A percentile compares a stretch with the other conserved stretches of the same genome.
These are phyloP conservation scores for Brachionus paranguensis DNA, from an alignment of 1,140 invertebrate genomes.

Conservation along the genomic window DNA sequence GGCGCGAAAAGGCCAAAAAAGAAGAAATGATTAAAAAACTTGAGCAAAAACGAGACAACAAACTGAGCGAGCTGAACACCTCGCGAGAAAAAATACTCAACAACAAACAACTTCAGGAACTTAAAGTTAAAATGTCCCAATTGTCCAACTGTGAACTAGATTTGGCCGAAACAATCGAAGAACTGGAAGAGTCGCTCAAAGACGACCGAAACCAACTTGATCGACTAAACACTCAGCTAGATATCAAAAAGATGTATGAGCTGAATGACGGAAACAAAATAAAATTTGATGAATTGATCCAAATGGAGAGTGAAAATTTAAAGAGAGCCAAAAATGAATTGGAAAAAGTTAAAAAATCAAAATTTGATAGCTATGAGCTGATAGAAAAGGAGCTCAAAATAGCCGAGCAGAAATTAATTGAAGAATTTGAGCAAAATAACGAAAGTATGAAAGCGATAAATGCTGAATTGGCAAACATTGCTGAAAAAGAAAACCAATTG, in stretches of 20 bases:
- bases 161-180: not conserved
- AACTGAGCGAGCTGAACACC: not conserved
- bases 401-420: not conserved
- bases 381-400: not conserved
- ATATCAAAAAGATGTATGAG: constrained; percentile 17
- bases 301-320: not conserved
- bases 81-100: not conserved
- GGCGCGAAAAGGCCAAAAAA: not conserved
- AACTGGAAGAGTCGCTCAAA: not conserved
- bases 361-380: not conserved
- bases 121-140: constrained; percentile 23
- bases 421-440: not conserved
- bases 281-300: not conserved
- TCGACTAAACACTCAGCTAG: not conserved
- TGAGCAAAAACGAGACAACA: not conserved
- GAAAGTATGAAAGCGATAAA: not conserved
- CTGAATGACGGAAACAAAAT: not conserved
- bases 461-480: not conserved
- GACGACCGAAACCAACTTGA: not conserved
- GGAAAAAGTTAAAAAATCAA: constrained; percentile 1
- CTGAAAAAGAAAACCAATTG: not conserved
- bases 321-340: not conserved
- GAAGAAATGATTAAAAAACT: not conserved
- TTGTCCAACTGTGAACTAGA: not conserved
- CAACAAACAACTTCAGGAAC: not conserved